Percentiles rank a stretch among this genome's conserved stretches.
Conservation (phyloP, 2,888 invertebrate genomes). For the Ennomos fuscantarius region DNA sequence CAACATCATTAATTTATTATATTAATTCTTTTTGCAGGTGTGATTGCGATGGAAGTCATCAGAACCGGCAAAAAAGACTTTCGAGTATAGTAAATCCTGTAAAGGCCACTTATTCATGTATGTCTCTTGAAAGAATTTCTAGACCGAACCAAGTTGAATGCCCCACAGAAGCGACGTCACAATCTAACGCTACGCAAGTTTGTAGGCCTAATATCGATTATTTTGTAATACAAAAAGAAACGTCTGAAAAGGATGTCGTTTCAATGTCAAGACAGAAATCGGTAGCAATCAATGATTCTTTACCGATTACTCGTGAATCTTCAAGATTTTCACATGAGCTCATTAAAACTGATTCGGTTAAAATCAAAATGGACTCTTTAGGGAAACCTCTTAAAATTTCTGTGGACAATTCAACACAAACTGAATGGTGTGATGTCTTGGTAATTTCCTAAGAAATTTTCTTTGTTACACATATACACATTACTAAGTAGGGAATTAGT, state of each 20-base stretch:
- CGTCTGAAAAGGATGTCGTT: constrained; percentile 4
- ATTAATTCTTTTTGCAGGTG: constrained; percentile 17
- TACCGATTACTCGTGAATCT: constrained; percentile 3
- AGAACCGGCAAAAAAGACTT: neutral
- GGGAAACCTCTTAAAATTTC: constrained; percentile 19
- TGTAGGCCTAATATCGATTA: neutral
- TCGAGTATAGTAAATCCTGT: constrained; percentile 24
- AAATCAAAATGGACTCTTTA: constrained; percentile 21
- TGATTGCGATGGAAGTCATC: constrained; percentile 18
- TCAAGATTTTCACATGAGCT: constrained; percentile 9
- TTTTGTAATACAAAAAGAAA: neutral
- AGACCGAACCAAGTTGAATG: constrained; percentile 7
- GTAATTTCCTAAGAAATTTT: constrained; percentile 47
- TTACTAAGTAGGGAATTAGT: neutral
- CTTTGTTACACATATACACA: neutral
- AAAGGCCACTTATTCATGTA: constrained; percentile 29
- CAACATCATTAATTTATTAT: no score
- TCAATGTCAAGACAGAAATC: constrained; percentile 27
- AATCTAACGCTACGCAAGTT: constrained; percentile 10
- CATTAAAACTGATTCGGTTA: constrained; percentile 7
- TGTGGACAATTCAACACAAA: constrained; percentile 54
- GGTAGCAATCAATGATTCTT: constrained; percentile 25
- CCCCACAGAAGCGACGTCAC: constrained; percentile 5
- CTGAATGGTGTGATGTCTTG: constrained; percentile 62
- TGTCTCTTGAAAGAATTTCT: constrained; percentile 24